Conservation (phyloP, 2,888 invertebrate species). For the Euzetes globulus region DNA sequence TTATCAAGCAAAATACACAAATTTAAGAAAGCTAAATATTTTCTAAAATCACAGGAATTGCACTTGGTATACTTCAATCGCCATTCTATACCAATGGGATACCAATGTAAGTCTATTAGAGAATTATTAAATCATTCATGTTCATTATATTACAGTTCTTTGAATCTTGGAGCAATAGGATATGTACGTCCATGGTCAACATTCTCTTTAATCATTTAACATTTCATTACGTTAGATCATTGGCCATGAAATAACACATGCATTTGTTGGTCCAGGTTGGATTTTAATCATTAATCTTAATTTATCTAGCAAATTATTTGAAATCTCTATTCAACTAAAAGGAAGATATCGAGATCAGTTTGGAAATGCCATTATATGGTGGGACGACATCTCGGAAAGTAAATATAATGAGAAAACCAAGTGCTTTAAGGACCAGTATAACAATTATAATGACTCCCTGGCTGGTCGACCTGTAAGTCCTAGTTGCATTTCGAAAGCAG, state of each 20-base stretch:
- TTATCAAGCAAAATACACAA: too few relatives aligned
- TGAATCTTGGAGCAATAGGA: conserved; percentile 17
- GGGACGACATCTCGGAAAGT: conserved; percentile 41
- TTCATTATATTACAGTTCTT: not conserved
- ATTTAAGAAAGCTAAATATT: too few relatives aligned
- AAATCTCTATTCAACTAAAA: not conserved
- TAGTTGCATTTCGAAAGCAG: conserved; percentile 5
- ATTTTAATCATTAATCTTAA: too few relatives aligned
- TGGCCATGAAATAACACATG: conserved; percentile 84
- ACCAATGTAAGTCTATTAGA: too few relatives aligned
- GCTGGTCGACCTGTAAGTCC: conserved; percentile 46
- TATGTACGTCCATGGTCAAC: too few relatives aligned
- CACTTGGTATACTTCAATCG: too few relatives aligned
- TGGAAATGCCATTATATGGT: conserved; percentile 44
- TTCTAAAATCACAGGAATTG: too few relatives aligned
- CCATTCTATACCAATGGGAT: too few relatives aligned
- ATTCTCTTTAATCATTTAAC: too few relatives aligned
- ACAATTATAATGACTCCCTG: conserved; percentile 46
- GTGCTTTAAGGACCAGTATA: conserved; percentile 43
- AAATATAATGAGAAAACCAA: conserved; percentile 40
- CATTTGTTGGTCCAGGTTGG: conserved; percentile 73
- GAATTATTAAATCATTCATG: not conserved
- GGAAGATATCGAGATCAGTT: conserved; percentile 52
- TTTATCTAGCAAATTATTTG: too few relatives aligned
- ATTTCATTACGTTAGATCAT: conserved; percentile 56